Conservation (phyloP, 2,113 vertebrate species). For the Rhipidura dahli region DNA sequence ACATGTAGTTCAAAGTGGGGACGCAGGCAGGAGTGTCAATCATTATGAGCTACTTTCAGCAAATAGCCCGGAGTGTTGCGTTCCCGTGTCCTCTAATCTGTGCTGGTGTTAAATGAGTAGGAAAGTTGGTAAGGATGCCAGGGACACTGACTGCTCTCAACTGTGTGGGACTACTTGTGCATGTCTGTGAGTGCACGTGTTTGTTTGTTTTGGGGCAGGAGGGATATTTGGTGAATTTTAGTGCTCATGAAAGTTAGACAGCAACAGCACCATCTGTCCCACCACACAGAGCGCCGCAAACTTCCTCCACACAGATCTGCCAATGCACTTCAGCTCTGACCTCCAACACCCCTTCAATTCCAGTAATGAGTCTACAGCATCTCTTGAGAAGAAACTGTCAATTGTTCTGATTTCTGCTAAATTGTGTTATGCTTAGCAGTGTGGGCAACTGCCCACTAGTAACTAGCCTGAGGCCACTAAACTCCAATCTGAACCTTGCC, state of each 20-base stretch:
- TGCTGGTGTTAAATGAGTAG: slow-evolving; percentile 54
- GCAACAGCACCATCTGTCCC: slow-evolving; percentile 68
- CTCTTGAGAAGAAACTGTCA: slow-evolving; percentile 60
- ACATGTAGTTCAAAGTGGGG: slow-evolving; percentile 39
- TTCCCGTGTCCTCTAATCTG: slow-evolving; percentile 35
- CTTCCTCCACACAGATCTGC: slow-evolving; percentile 56
- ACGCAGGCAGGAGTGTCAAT: slow-evolving; percentile 53
- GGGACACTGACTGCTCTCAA: slow-evolving; percentile 44
- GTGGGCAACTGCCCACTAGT: slow-evolving; percentile 1
- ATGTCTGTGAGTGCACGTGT: not conserved
- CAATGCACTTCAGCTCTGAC: slow-evolving; percentile 62
- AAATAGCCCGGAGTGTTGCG: slow-evolving; percentile 50
- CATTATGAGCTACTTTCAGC: slow-evolving; percentile 54
- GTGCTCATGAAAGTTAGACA: slow-evolving; percentile 27
- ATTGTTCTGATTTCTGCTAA: slow-evolving; percentile 56
- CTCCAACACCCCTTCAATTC: slow-evolving; percentile 62
- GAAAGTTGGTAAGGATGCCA: slow-evolving; percentile 18
- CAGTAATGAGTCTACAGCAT: slow-evolving; percentile 61
- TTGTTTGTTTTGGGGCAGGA: slow-evolving; percentile 38
- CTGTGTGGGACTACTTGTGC: slow-evolving; percentile 32
- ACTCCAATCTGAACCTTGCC: not conserved
- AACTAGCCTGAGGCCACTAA: slow-evolving; percentile 4
- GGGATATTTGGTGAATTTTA: slow-evolving; percentile 43
- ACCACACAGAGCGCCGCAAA: not conserved
- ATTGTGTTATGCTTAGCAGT: slow-evolving; percentile 19